Conservation (phyloP, 2,797 vertebrate genomes). For the Chloroceryle amazona region DNA sequence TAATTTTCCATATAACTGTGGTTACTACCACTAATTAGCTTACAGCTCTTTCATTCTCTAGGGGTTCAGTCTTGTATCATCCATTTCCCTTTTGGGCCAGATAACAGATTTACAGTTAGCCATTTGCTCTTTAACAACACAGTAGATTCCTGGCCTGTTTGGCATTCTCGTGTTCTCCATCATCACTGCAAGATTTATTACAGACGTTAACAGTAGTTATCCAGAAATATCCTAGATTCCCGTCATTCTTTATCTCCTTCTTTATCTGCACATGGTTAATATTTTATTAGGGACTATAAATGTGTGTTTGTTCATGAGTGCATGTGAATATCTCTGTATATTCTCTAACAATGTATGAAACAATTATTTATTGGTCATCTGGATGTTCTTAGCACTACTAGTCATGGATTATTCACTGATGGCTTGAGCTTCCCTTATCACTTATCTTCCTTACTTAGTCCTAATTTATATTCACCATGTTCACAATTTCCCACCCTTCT, state of each 20-base stretch:
- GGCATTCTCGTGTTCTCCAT: conserved; percentile 48
- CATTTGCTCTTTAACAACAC: conserved; percentile 8
- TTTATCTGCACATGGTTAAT: conserved; percentile 20
- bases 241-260: conserved; percentile 48
- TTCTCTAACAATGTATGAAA: not conserved
- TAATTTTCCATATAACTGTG: not conserved
- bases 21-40: not conserved
- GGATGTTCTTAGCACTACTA: not conserved
- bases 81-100: conserved; percentile 26
- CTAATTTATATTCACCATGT: not conserved
- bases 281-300: not conserved
- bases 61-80: not conserved
- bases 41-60: not conserved
- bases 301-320: not conserved
- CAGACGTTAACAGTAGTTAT: conserved; percentile 40
- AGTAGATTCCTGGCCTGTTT: conserved; percentile 34
- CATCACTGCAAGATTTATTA: conserved; percentile 42
- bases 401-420: not conserved
- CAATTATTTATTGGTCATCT: not conserved
- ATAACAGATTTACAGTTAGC: conserved; percentile 64
- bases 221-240: conserved; percentile 34
- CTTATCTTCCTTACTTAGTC: not conserved
- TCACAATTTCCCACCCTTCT: not conserved
- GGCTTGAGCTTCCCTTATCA: not conserved
- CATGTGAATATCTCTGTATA: not conserved